Base-by-base conservation (phyloP, 2,113 vertebrate genomes). In the Oxyruncus cristatus region DNA sequence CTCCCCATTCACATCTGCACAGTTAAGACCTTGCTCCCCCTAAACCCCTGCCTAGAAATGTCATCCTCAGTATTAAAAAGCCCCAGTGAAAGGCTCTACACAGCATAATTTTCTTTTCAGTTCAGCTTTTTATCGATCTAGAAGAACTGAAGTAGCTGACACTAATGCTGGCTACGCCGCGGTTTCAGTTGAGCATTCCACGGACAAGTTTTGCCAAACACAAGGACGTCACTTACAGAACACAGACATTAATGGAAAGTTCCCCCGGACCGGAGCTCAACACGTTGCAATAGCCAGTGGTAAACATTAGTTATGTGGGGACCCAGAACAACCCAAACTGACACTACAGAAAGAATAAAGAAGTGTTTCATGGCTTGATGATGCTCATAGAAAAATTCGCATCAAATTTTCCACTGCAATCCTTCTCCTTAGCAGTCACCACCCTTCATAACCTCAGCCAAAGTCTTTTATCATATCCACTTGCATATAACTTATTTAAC, bases 401-500 rank as follows among this genome's bases (percentile, higher is more conserved):
- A 76, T 41, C 0, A 1, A 42, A 56, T 81, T 85, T 94, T 82
- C 88, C 83, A 72, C 55, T 68, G 63, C 27, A 75, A 52, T 30
- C 56, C 71, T 71, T n/a, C 58, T 66, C 37, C 56, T 89, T 53
- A 62, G 53, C 47, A 80, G 88, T 55, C 44, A 89, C 86, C 0
- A 0, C 37, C 39, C 55, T 84, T 83, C 50, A 17, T 55, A 53
- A 50, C 71, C 19, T 62, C 76, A 92, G 82, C 74, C 39, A 46
- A 59, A 71, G 61, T 53, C 71, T 78, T 94, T 89, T 65, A 91
- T 75, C 33, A 66, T 37, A 81, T 37, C 39, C 44, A 56, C 73
- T 73, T 82, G 37, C 53, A 70, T 62, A 26, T 50, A 84, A 93
- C 47, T 85, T 94, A 90, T 56, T 80, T 80, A 92, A 83, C 68